Evolutionary conservation across 2,113 vertebrate genomes (phyloP).

Genomic region (Drymodes brunneopygia): DNA sequence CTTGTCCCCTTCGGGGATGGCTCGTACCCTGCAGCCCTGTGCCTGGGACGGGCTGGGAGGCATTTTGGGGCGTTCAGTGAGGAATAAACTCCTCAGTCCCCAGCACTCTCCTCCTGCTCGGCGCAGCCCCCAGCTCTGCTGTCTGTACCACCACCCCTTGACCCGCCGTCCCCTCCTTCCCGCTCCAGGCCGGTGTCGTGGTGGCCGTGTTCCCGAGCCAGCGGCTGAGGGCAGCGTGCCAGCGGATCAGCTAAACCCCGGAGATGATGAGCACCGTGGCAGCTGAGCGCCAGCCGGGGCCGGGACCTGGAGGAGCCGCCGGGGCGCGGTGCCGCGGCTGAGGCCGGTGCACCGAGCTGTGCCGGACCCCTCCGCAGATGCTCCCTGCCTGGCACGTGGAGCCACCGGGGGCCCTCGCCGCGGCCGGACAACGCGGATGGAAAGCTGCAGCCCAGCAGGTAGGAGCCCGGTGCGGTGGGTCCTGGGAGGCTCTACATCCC

Average conservation of each 20-base stretch:
- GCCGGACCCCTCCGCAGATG: not conserved
- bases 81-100: not conserved
- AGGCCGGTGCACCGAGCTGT: not conserved
- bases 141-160: accelerated
- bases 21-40: not conserved
- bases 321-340: not conserved
- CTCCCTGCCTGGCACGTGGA: not conserved
- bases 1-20: not conserved
- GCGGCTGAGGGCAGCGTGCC: not conserved
- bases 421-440: slow-evolving; percentile 7
- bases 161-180: not conserved
- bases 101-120: not conserved
- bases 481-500: accelerated
- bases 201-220: not conserved
- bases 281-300: not conserved
- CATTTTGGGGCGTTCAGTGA: not conserved
- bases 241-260: not conserved
- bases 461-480: accelerated
- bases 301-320: not conserved
- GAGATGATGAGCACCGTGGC: not conserved
- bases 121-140: not conserved
- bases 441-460: slow-evolving; percentile 18
- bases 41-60: not conserved
- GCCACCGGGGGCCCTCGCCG: not conserved
- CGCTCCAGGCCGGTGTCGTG: slow-evolving; percentile 14